These are phyloP conservation scores for Pseudorectes ferrugineus DNA, from an alignment of 2,113 vertebrate genomes.

Conservation along the genomic window DNA sequence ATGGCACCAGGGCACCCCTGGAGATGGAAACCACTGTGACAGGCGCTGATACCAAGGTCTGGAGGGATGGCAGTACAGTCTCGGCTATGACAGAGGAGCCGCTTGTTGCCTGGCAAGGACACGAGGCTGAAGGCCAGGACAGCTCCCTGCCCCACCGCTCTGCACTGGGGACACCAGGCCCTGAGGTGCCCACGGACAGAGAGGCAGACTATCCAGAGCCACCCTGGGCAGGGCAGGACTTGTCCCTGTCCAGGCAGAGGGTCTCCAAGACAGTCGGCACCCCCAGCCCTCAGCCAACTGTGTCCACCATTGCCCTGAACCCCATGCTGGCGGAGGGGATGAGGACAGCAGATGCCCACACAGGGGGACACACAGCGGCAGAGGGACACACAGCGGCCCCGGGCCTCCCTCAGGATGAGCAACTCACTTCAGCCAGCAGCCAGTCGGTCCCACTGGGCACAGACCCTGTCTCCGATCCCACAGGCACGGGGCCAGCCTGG, in stretches of 20 bases:
- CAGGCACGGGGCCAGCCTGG: not conserved
- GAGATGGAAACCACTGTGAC: not conserved
- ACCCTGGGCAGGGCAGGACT: not conserved
- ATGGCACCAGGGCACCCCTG: not conserved
- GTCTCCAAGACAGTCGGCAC: not conserved
- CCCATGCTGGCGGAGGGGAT: rapidly evolving
- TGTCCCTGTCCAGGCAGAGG: not conserved
- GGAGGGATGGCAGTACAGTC: not conserved
- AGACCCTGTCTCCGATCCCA: not conserved
- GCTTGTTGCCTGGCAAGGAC: not conserved
- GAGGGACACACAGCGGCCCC: rapidly evolving
- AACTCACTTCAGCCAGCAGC: not conserved
- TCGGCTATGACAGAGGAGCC: not conserved
- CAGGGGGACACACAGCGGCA: not conserved
- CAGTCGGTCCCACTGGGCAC: not conserved
- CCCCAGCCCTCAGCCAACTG: not conserved
- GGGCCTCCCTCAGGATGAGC: rapidly evolving
- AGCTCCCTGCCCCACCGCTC: not conserved
- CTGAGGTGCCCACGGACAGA: not conserved
- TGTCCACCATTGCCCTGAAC: not conserved
- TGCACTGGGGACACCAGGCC: rapidly evolving
- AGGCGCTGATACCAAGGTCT: not conserved
- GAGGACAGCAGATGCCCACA: not conserved
- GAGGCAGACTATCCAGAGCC: not conserved
- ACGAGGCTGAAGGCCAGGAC: not conserved